These are phyloP conservation scores for Hydrolagus colliei DNA, from an alignment of 2,797 vertebrate species.

Conservation along the genomic window DNA sequence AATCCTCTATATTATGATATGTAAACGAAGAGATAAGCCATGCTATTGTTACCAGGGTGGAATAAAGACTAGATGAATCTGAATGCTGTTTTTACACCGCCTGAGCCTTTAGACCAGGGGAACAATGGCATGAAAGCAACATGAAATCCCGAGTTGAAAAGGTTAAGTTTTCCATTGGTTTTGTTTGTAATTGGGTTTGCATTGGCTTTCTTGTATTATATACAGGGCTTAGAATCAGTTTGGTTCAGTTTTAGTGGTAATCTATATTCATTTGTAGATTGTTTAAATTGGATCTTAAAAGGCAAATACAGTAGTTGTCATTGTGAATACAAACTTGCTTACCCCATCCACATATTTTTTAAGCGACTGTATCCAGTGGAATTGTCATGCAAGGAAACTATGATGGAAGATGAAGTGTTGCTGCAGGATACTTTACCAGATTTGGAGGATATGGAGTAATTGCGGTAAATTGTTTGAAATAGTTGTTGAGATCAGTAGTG, in stretches of 20 bases:
- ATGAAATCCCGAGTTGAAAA: conserved; percentile 2
- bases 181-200: background rate
- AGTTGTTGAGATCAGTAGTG: background rate
- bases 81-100: background rate
- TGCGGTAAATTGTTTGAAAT: background rate
- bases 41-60: background rate
- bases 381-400: background rate
- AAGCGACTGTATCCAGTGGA: background rate
- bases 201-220: background rate
- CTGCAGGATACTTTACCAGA: no score
- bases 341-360: background rate
- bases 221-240: background rate
- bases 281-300: background rate
- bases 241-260: background rate
- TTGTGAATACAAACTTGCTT: background rate
- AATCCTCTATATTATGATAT: background rate
- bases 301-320: background rate
- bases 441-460: background rate
- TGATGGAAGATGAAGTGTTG: background rate
- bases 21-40: background rate
- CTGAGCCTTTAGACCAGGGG: background rate
- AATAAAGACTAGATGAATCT: background rate
- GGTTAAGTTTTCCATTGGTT: background rate
- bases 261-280: background rate
- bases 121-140: background rate